Conservation (phyloP, 2,888 invertebrate genomes). For the Parthenolecanium corni region DNA sequence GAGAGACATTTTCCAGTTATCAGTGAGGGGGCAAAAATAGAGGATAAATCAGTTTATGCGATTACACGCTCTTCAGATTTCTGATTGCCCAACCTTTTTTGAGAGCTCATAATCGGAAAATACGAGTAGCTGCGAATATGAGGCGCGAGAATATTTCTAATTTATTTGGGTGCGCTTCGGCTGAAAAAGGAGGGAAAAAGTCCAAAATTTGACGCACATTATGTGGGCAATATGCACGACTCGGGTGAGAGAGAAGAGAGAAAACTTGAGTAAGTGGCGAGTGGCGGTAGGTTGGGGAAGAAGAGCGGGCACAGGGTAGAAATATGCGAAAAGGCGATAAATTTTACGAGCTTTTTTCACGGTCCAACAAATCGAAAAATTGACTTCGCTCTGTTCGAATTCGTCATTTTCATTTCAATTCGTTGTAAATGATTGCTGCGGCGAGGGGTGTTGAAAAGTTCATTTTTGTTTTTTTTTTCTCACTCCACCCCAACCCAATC, state of each 20-base stretch:
- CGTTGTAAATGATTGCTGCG: no score
- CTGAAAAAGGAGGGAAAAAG: no score
- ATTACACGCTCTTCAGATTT: no score
- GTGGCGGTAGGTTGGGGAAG: background rate
- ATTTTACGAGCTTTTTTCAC: background rate
- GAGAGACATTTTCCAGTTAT: no score
- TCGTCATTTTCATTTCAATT: no score
- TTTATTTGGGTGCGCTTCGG: background rate
- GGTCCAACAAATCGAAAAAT: conserved; percentile 8
- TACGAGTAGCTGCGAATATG: background rate
- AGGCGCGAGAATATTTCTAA: background rate
- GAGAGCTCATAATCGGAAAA: background rate
- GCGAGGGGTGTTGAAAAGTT: no score
- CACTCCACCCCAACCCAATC: no score
- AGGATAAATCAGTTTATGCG: no score
- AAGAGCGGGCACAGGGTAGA: background rate
- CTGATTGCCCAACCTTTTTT: no score
- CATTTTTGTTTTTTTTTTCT: no score
- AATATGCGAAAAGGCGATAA: background rate
- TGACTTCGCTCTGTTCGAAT: background rate
- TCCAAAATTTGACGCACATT: background rate
- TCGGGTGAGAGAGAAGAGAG: background rate
- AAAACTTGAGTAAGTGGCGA: background rate
- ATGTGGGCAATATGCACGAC: background rate
- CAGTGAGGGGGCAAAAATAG: no score